Evolutionary conservation across 1,140 invertebrate genomes (phyloP), one percentile per base, ranked within the genome.

Genomic region (Pissodes strobi): DNA sequence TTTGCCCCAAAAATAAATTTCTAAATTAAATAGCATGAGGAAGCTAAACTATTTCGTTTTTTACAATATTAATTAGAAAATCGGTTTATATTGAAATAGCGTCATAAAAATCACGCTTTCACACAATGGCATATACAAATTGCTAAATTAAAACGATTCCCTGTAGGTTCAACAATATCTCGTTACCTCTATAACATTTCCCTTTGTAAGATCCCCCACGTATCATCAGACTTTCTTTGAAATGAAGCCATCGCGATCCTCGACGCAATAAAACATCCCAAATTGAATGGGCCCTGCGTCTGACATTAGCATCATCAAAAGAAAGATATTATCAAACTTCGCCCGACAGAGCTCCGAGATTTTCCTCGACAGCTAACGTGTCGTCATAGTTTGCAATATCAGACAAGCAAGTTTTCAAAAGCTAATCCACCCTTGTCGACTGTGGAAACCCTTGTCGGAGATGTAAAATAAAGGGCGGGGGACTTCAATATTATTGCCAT

Each of bases 241-340:
- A 39, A 39, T 8, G 2, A 34, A 30, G 21, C 37, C 52, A 13
- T 39, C 17, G 39, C 38, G 52, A 55, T 23, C 12, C 17, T n/a
- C 18, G 8, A 9, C 2, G 52, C 30, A 22, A 8, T 37, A 39
- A 55, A 55, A 19, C 25, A 1, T 2, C 22, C 55, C n/a, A 48
- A 37, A 59, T 59, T 48, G 41, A 48, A 59, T 48, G 30, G 27
- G 39, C 41, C 22, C 41, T 59, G 57, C 37, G 19, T 59, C 17
- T 59, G 57, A 48, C 57, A 59, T 59, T 59, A 59, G 57, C 57
- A 59, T 59, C 48, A 48, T 46, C 57, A 46, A 59, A 59, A 45
- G 41, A 59, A 59, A 59, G 57, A 59, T 59, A 48, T 46, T 48
- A 59, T 59, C 57, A 37, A 17, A 48, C 6, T 19, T 49, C 52